Evolutionary conservation across 2,888 invertebrate genomes (phyloP).

Genomic region (Morinoia aosen): DNA sequence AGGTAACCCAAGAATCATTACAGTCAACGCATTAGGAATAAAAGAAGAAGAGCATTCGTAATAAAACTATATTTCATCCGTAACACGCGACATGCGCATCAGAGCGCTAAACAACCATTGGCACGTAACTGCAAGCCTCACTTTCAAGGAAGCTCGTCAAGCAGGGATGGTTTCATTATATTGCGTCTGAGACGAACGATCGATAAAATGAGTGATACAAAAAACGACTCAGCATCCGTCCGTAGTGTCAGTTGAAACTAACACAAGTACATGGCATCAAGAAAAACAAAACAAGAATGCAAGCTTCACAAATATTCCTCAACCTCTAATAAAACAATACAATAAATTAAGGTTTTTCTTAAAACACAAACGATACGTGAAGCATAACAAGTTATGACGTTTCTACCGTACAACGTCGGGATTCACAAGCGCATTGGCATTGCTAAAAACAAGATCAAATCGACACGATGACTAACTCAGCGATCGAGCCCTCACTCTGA

Average conservation of each 20-base stretch:
- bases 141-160: background rate
- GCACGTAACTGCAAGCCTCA: background rate
- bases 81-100: background rate
- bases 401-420: background rate
- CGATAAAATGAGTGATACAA: background rate
- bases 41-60: background rate
- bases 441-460: background rate
- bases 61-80: background rate
- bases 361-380: background rate
- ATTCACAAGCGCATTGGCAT: background rate
- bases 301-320: background rate
- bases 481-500: background rate
- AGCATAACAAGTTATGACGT: background rate
- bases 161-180: background rate
- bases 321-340: background rate
- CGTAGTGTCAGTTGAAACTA: background rate
- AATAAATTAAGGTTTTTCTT: background rate
- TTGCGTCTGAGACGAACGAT: background rate
- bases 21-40: background rate
- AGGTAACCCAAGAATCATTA: too few species aligned
- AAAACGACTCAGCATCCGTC: background rate
- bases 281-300: background rate
- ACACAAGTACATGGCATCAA: background rate
- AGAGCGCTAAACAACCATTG: background rate
- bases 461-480: background rate